These are phyloP conservation scores for Taenaris catops DNA, from an alignment of 2,888 invertebrate species.

Conservation along the genomic window DNA sequence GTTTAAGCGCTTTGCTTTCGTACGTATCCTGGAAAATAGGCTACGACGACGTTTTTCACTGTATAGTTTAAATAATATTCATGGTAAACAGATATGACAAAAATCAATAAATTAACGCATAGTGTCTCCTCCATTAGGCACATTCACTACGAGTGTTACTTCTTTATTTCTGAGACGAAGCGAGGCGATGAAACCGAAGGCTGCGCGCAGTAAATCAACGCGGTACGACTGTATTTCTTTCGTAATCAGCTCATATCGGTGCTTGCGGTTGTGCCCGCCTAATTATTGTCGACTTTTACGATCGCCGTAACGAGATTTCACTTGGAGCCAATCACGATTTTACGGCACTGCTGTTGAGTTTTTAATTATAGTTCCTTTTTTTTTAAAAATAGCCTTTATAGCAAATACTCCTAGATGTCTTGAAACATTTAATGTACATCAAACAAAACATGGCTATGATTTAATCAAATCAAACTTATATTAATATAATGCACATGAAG, in stretches of 20 bases:
- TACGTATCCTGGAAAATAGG: no score
- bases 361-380: conserved; percentile 59
- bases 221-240: conserved; percentile 74
- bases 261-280: conserved; percentile 70
- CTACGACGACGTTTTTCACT: no score
- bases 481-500: no score
- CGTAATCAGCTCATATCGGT: conserved; percentile 77
- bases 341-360: conserved; percentile 60
- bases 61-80: no score
- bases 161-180: conserved; percentile 42
- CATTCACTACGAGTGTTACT: conserved; percentile 46
- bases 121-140: conserved; percentile 60
- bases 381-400: conserved; percentile 26
- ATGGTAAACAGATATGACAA: no score
- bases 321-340: conserved; percentile 76
- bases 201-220: conserved; percentile 68
- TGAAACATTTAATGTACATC: no score
- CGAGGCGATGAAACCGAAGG: conserved; percentile 57
- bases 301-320: conserved; percentile 75
- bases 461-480: no score
- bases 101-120: conserved; percentile 4
- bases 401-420: conserved; percentile 24
- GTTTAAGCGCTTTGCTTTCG: no score
- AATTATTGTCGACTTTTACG: conserved; percentile 79
- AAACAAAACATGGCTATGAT: no score